Evolutionary conservation across 2,888 invertebrate genomes (phyloP), one percentile per base, ranked within the genome.

Genomic region (Eristalinus aeneus): DNA sequence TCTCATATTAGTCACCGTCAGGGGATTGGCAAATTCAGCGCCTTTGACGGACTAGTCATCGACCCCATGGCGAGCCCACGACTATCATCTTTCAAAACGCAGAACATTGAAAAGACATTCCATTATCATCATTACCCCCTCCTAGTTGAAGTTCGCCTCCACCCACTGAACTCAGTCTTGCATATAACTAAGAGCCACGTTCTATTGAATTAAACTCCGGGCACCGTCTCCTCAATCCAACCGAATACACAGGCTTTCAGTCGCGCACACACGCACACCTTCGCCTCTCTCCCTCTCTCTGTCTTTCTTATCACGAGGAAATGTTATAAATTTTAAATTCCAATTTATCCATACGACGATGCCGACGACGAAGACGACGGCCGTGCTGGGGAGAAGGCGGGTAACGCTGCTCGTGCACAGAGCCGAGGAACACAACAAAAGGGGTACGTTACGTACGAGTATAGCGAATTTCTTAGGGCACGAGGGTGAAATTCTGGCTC

Each of bases 261-360:
- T 23, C 56, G 56, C 56, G 58, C 39, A 39, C 39, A 64, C 20
- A 58, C 56, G 56, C 64, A 64, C 32, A 36, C n/a, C 61, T 31
- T n/a, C 36, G 20, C 58, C 12, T 12, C 11, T 39, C 54, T 68
- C 46, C 34, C 23, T 68, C 67, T 73, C 46, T 67, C 64, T 65
- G 39, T 16, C 56, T 75, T 32, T 68, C 54, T 78, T 84, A 84
- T 76, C 73, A 77, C 71, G 46, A 74, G 68, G 58, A 77, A 81
- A 81, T 77, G 81, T 81, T 86, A 86, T 86, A 86, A 86, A 86
- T 86, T 86, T 86, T 86, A 81, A 86, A 86, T 86, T 86, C 85
- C 85, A 86, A 86, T 86, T 86, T 86, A 86, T 86, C 81, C 81
- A 81, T 85, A 76, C 58, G 80, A 80, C 76, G 56, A 85, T 16